Evolutionary conservation across 1,140 invertebrate genomes (phyloP), one percentile per base, ranked within the genome.

Genomic region (Danaus melanippus): DNA sequence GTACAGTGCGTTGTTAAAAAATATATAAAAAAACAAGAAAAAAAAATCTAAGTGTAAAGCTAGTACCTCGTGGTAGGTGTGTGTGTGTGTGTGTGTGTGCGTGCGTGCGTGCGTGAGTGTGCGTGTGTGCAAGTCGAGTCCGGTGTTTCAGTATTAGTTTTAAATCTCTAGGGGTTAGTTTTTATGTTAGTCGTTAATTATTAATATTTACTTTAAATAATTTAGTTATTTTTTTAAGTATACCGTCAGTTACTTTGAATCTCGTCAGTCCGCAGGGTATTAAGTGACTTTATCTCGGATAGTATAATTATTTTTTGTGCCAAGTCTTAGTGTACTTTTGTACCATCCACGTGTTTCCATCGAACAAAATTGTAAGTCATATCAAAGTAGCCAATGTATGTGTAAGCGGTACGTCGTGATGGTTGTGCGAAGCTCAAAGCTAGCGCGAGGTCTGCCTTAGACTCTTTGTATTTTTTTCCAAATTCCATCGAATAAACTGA

Each of bases 121-220:
- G 64, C 69, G 59, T 69, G 67, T 70, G 64, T 56, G 46, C 61
- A 56, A 74, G 68, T 76, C 70, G 74, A 71, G 74, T 75, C 61
- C 58, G 74, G 57, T 78, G 67, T 74, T 67, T 73, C 77, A 84
- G 77, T 81, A 78, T 84, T 84, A 76, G 74, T 74, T 77, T 75
- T 76, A 76, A 68, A 77, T 79, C 66, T 70, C 54, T 79, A 82
- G 77, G 69, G 66, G 74, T 79, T 81, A 77, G 74, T 59, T 71
- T 72, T 82, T 79, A 79, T 84, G 72, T 84, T 82, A 84, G 76
- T 74, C 66, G 80, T 79, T 84, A 84, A 76, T 79, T 15, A 15
- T 15, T 83, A 79, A 75, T 78, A 64, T 79, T 78, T 77, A 78
- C 63, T 61, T 76, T 72, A 66, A 61, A 69, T 78, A 75, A 60